Conservation (phyloP, 2,113 vertebrate genomes). For the Colistium nudipinnis region DNA sequence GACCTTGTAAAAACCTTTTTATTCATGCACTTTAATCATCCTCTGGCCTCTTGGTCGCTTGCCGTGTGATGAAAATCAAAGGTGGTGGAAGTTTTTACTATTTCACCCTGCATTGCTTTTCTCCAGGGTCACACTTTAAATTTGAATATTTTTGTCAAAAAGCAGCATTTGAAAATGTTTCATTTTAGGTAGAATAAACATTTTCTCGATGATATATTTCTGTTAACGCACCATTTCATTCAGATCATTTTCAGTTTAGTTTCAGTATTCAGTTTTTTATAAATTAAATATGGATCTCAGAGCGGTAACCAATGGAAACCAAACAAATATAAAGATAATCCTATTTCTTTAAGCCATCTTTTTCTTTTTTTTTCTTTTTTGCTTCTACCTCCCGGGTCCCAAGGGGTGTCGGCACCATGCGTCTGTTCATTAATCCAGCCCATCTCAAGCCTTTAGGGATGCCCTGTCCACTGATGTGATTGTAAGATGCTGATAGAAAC, state of each 20-base stretch:
- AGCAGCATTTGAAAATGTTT: not conserved
- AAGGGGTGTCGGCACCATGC: conserved; percentile 46
- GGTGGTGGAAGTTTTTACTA: conserved; percentile 22
- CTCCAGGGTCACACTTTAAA: conserved; percentile 1
- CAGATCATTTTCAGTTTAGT: not conserved
- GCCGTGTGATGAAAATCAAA: conserved; percentile 51
- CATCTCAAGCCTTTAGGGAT: conserved; percentile 55
- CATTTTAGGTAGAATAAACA: not conserved
- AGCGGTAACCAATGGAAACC: not conserved
- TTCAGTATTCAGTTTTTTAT: not conserved
- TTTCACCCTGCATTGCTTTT: conserved; percentile 22
- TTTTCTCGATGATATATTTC: not conserved
- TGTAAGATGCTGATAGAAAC: conserved; percentile 62
- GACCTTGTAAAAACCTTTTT: conserved; percentile 39
- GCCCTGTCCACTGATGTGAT: conserved; percentile 59
- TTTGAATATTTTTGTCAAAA: conserved; percentile 1
- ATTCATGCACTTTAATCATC: conserved; percentile 40
- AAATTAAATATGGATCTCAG: conserved; percentile 25
- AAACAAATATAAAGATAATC: conserved; percentile 17
- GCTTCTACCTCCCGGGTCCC: conserved; percentile 48
- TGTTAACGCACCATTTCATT: not conserved
- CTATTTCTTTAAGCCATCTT: conserved; percentile 23
- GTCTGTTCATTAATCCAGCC: conserved; percentile 70
- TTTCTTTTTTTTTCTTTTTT: conserved; percentile 38
- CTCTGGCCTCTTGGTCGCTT: conserved; percentile 4